These are phyloP conservation scores for Danio tinwini DNA, from an alignment of 2,797 vertebrate genomes.

Conservation along the genomic window DNA sequence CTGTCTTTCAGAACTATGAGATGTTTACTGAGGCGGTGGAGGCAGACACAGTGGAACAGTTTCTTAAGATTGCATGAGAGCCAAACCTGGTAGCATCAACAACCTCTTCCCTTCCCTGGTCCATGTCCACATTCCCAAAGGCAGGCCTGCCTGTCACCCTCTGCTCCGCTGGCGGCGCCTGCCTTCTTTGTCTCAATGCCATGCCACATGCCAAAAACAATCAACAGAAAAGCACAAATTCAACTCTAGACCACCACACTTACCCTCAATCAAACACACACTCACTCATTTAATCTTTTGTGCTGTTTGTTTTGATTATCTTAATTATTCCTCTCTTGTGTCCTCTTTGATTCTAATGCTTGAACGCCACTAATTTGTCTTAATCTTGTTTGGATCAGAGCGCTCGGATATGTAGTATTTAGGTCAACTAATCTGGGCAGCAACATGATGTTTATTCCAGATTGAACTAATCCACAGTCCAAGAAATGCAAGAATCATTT, in stretches of 20 bases:
- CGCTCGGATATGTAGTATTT: constrained; percentile 64
- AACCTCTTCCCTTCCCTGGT: constrained; percentile 18
- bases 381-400: constrained; percentile 56
- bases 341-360: constrained; percentile 25
- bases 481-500: constrained; percentile 60
- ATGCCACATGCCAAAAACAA: constrained; percentile 79
- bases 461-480: constrained; percentile 65
- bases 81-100: constrained; percentile 30
- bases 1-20: constrained; percentile 84
- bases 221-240: constrained; percentile 66
- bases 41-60: constrained; percentile 86
- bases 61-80: constrained; percentile 90
- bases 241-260: constrained; percentile 43
- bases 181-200: constrained; percentile 65
- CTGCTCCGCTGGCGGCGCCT: constrained; percentile 59
- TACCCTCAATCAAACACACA: constrained; percentile 53
- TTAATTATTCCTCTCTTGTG: constrained; percentile 28
- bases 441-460: constrained; percentile 60
- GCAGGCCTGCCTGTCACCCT: constrained; percentile 52
- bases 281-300: constrained; percentile 45
- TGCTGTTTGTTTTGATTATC: constrained; percentile 27
- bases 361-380: constrained; percentile 57
- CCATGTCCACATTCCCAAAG: constrained; percentile 33
- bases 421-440: constrained; percentile 62
- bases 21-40: constrained; percentile 93